Evolutionary conservation across 2,797 vertebrate genomes (phyloP).

Genomic region (Takifugu ocellatus): DNA sequence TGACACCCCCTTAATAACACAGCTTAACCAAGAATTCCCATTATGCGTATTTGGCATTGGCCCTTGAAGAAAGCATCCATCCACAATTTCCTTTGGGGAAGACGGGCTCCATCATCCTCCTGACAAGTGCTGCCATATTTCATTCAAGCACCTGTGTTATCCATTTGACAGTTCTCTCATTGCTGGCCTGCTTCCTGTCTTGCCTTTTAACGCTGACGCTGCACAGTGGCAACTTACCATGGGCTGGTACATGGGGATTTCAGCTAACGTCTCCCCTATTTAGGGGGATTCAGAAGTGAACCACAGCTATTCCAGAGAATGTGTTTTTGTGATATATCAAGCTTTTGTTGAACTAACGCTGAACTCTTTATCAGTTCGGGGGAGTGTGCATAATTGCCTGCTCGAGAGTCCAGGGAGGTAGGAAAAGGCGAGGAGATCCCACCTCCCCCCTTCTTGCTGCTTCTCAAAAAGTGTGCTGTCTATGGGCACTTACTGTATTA

Average conservation of each 20-base stretch:
- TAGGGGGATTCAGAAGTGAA: conserved; percentile 55
- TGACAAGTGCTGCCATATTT: conserved; percentile 58
- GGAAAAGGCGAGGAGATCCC: conserved; percentile 31
- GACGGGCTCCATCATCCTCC: conserved; percentile 54
- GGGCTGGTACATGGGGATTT: conserved; percentile 44
- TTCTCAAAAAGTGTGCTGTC: conserved; percentile 36
- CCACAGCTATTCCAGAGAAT: conserved; percentile 56
- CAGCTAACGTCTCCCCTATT: conserved; percentile 53
- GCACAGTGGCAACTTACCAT: conserved; percentile 63
- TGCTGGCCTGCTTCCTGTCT: conserved; percentile 29
- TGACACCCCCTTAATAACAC: conserved; percentile 23
- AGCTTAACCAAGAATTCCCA: conserved; percentile 20
- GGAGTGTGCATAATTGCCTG: conserved; percentile 49
- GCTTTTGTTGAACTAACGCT: conserved; percentile 73
- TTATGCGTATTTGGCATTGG: conserved; percentile 15
- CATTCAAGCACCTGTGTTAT: conserved; percentile 56
- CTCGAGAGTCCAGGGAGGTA: conserved; percentile 18
- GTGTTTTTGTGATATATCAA: conserved; percentile 62
- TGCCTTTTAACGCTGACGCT: conserved; percentile 54
- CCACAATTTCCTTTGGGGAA: conserved; percentile 28
- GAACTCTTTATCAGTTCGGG: conserved; percentile 68
- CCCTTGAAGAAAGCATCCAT: conserved; percentile 16
- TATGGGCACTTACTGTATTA: conserved; percentile 6
- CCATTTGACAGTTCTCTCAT: conserved; percentile 57
- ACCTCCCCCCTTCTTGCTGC: conserved; percentile 29